Percentiles rank a stretch among this genome's conserved stretches.
These are phyloP conservation scores for Lordiphosa mommai DNA, from an alignment of 1,140 invertebrate species.

Conservation along the genomic window DNA sequence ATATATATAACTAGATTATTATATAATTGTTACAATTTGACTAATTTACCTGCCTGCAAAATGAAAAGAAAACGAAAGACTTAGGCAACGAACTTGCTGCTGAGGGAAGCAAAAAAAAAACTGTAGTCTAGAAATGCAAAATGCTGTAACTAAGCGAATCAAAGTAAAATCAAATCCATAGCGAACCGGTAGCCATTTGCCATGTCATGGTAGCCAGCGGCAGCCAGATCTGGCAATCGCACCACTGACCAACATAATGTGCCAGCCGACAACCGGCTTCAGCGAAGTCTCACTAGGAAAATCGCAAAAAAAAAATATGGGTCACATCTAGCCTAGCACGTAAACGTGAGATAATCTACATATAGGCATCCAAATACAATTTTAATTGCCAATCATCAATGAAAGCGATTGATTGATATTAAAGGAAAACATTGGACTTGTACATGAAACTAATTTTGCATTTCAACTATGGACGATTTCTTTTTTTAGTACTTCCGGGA, in stretches of 20 bases:
- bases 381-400: slow-evolving; percentile 63
- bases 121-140: slow-evolving; percentile 19
- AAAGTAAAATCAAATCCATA: slow-evolving; percentile 5
- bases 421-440: no score
- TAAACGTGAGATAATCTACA: slow-evolving; percentile 52
- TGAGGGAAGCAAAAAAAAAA: not conserved
- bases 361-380: slow-evolving; percentile 32
- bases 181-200: slow-evolving; percentile 46
- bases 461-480: no score
- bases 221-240: no score
- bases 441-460: no score
- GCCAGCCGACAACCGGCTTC: slow-evolving; percentile 38
- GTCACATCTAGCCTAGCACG: slow-evolving; percentile 29
- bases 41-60: slow-evolving; percentile 54
- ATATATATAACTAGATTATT: slow-evolving; percentile 55
- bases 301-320: slow-evolving; percentile 41
- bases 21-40: slow-evolving; percentile 67
- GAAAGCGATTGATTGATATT: not conserved
- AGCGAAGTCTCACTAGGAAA: slow-evolving; percentile 10
- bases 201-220: slow-evolving; percentile 21
- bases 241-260: slow-evolving; percentile 64
- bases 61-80: slow-evolving; percentile 18
- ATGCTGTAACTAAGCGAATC: slow-evolving; percentile 6
- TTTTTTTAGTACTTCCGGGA: no score
- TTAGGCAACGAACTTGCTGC: slow-evolving; percentile 32